Base-by-base conservation (phyloP, 1,140 invertebrate genomes). In the Tenebrio molitor region DNA sequence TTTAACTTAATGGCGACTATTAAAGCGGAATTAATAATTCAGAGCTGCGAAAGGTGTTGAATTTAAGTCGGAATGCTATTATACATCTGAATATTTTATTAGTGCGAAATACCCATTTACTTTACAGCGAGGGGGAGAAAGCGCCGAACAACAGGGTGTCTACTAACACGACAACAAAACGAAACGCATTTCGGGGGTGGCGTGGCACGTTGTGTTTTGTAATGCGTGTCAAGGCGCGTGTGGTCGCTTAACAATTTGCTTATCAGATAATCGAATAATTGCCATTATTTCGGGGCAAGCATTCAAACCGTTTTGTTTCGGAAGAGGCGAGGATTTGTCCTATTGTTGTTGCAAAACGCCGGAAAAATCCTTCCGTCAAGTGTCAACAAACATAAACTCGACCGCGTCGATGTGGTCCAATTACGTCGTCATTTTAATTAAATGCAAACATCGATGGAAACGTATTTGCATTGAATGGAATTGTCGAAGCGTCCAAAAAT, bases 1-100 rank as follows among this genome's bases (percentile, higher is more conserved):
- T 12, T 58, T 29, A 29, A 29, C 19, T 29, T 58, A 58, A 58
- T 58, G 23, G 50, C 12, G 50, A 29, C 21, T 23, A 5, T 53
- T 53, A 23, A 23, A 12, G 6, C 6, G 5, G 12, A 58, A 58
- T 58, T 58, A 58, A 33, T 58, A 29, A 58, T 58, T 58, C 50
- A 58, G 2, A 25, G 19, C 19, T n/a, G 23, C 12, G 17, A 58
- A 58, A 58, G 50, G 50, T 58, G 50, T 58, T 58, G 50, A 58
- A 58, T 58, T 58, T 58, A 58, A 58, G 50, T 58, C 50, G 23
- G 50, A 58, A 58, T 58, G 50, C 23, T 58, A 58, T 58, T 58
- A 58, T 29, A 58, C 50, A 58, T 29, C 19, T 58, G 50, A 58
- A 58, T 58, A 58, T 58, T 58, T 58, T 58, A 58, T 58, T 58